Evolutionary conservation across 1,140 invertebrate species (phyloP).

Genomic region (Brachionus paranguensis): DNA sequence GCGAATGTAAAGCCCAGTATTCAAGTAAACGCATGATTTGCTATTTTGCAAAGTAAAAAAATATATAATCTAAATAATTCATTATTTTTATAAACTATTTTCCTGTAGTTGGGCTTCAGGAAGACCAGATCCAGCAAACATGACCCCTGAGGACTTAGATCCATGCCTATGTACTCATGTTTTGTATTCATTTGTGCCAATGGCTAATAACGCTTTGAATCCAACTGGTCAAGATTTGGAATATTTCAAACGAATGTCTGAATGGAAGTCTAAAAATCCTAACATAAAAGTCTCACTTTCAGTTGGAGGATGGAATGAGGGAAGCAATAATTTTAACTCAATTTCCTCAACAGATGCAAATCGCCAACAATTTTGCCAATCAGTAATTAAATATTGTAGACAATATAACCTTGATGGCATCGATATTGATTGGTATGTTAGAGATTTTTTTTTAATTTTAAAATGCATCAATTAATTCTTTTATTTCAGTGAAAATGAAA

Average conservation of each 20-base stretch:
- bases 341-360: constrained; percentile 44
- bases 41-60: constrained; percentile 33
- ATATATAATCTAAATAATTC: too few relatives aligned
- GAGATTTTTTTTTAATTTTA: constrained; percentile 56
- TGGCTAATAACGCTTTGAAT: constrained; percentile 56
- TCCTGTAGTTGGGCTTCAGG: constrained; percentile 47
- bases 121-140: constrained; percentile 47
- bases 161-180: constrained; percentile 71
- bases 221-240: constrained; percentile 48
- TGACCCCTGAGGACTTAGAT: constrained; percentile 64
- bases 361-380: constrained; percentile 44
- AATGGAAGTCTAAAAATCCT: constrained; percentile 87
- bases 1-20: constrained; percentile 31
- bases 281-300: constrained; percentile 82
- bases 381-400: constrained; percentile 73
- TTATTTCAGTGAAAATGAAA: not conserved
- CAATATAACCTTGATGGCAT: constrained; percentile 89
- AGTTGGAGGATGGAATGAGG: constrained; percentile 93
- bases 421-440: constrained; percentile 75
- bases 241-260: constrained; percentile 65
- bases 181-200: constrained; percentile 69
- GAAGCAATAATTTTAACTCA: constrained; percentile 54
- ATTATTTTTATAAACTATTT: not conserved
- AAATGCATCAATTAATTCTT: not conserved
- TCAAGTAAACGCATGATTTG: constrained; percentile 11